These are phyloP conservation scores for Drosophila murphyi DNA, from an alignment of 1,140 invertebrate genomes.

Conservation along the genomic window DNA sequence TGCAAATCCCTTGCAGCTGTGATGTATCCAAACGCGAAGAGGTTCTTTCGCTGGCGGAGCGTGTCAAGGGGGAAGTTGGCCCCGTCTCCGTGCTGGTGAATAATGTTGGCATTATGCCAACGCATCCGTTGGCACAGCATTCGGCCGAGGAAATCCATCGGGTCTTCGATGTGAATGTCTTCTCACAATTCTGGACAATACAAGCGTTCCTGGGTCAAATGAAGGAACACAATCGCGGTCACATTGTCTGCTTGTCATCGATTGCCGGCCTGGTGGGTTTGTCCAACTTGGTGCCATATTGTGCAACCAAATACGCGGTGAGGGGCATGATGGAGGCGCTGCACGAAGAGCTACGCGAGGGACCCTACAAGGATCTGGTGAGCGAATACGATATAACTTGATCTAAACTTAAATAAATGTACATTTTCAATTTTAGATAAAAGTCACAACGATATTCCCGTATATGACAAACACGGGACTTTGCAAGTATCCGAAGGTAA, in stretches of 20 bases:
- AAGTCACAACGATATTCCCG: constrained; percentile 92
- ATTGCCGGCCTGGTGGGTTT: constrained; percentile 90
- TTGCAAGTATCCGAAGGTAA: constrained; percentile 90
- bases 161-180: constrained; percentile 89
- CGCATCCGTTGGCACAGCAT: constrained; percentile 87
- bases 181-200: constrained; percentile 91
- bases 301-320: constrained; percentile 92
- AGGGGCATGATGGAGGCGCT: constrained; percentile 91
- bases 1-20: constrained; percentile 85
- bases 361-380: constrained; percentile 78
- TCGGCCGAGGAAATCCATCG: constrained; percentile 87
- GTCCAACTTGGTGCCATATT: constrained; percentile 91
- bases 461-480: constrained; percentile 94
- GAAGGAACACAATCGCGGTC: constrained; percentile 90
- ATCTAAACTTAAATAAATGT: neutral
- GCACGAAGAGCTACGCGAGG: constrained; percentile 87
- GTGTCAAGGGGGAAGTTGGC: constrained; percentile 88
- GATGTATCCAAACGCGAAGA: constrained; percentile 89
- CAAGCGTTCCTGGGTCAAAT: constrained; percentile 92
- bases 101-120: constrained; percentile 92
- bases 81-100: constrained; percentile 89
- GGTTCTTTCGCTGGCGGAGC: constrained; percentile 86
- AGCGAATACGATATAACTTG: neutral
- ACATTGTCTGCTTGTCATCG: constrained; percentile 92
- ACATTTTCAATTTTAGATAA: constrained; percentile 86